Conservation (phyloP, 64 coral and sea anemone genomes). For the Porites lutea region DNA sequence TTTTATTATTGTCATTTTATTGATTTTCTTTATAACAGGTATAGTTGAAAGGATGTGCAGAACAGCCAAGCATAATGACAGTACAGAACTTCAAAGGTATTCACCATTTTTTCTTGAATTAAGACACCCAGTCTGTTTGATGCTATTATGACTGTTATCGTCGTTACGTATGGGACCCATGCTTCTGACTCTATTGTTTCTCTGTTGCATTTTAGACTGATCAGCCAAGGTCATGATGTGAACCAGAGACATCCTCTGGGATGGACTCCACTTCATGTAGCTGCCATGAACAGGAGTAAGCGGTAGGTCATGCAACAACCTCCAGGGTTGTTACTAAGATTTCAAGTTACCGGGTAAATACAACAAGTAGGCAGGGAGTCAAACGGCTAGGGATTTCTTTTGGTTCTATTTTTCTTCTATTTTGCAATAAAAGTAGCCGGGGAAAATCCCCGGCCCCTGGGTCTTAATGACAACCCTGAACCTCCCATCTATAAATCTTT, state of each 20-base stretch:
- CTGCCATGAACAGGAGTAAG: conserved; percentile 87
- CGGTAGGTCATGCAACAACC: too few species aligned
- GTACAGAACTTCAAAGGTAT: conserved; percentile 74
- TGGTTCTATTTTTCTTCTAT: too few species aligned
- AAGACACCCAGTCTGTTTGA: neutral
- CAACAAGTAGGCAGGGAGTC: too few species aligned
- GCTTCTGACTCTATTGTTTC: neutral
- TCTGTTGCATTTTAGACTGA: conserved; percentile 43
- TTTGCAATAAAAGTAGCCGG: too few species aligned
- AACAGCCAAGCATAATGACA: conserved; percentile 75
- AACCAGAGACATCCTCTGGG: conserved; percentile 88
- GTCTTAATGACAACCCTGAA: too few species aligned
- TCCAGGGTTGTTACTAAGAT: too few species aligned
- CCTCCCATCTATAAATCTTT: neutral
- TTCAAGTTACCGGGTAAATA: too few species aligned
- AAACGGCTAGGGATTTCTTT: too few species aligned
- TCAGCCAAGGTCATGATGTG: conserved; percentile 77
- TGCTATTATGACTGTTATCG: neutral
- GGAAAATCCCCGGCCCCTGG: too few species aligned
- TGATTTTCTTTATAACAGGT: conserved; percentile 25
- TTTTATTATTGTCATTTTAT: too few species aligned
- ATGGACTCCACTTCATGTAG: conserved; percentile 92
- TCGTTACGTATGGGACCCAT: neutral
- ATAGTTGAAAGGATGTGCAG: conserved; percentile 64
- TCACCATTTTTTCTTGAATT: neutral